Evolutionary conservation across 2,113 vertebrate species (phyloP), one percentile per base, ranked within the genome.

Genomic region (Phainopepla nitens): DNA sequence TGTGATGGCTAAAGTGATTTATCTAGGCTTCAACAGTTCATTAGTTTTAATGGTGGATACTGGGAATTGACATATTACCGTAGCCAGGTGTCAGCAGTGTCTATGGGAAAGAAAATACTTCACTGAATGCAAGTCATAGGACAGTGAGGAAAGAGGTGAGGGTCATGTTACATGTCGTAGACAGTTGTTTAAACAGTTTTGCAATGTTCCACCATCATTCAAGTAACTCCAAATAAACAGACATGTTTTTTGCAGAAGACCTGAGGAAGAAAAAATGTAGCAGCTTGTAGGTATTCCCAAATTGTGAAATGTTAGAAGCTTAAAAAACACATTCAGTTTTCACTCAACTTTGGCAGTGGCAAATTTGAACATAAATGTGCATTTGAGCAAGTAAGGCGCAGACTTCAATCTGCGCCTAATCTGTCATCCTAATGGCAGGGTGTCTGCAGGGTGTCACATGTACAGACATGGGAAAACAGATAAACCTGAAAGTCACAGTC

Each of bases 41-140:
- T 64, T 92, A 84, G 35, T 75, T 92, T 87, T 84, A 95, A 66
- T 7, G 25, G 86, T 78, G 64, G 71, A 73, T 82, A 91, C 14
- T 56, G 64, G 56, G 56, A 78, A 90, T 39, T 78, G 31, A 44
- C 62, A 22, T 83, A 93, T 78, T 81, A 90, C 47, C 8, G 33
- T 3, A 71, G 35, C 16, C 76, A 94, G 64, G 44, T 83, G 79
- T 70, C 72, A 93, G 41, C 33, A 70, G 23, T 22, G 28, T n/a
- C 60, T 78, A 64, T 39, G n/a, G 82, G 27, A 90, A 95, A 90
- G 45, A 49, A 90, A 92, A 90, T 42, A 54, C 33, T 68, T 89
- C 39, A 68, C 50, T 47, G 29, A 83, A 58, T 31, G 14, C 42
- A 86, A 53, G 69, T 73, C 51, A 81, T 13, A 75, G 51, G 50